Evolutionary conservation across 2,113 vertebrate genomes (phyloP).

Genomic region (Nipponia nippon): DNA sequence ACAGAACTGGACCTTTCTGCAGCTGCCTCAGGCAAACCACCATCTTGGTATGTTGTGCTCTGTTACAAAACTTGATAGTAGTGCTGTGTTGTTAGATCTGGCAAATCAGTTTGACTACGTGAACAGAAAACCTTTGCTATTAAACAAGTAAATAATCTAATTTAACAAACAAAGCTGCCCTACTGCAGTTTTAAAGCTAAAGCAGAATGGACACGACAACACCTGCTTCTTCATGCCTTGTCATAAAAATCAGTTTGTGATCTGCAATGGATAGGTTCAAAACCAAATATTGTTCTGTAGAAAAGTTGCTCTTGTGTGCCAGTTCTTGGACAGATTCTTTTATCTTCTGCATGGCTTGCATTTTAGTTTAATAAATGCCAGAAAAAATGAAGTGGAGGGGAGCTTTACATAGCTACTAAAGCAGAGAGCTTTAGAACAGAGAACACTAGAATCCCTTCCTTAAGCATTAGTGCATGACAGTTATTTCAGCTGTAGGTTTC

Average conservation of each 20-base stretch:
- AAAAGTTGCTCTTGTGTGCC: background rate
- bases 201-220: background rate
- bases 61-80: background rate
- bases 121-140: background rate
- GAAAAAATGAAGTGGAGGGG: background rate
- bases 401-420: background rate
- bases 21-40: background rate
- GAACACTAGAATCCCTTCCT: background rate
- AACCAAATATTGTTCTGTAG: background rate
- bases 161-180: background rate
- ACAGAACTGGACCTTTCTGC: background rate
- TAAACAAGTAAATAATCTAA: background rate
- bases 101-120: background rate
- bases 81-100: background rate
- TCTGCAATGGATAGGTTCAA: background rate
- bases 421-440: background rate
- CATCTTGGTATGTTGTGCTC: background rate
- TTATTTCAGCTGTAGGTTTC: background rate
- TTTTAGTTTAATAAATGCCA: background rate
- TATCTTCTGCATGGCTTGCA: background rate
- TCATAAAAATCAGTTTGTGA: background rate
- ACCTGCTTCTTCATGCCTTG: background rate
- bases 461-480: background rate
- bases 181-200: background rate
- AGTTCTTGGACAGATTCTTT: background rate